Percentiles rank a stretch among this genome's conserved stretches.
Evolutionary conservation across 2,113 vertebrate genomes (phyloP).

Genomic region (Brienomyrus brachyistius): DNA sequence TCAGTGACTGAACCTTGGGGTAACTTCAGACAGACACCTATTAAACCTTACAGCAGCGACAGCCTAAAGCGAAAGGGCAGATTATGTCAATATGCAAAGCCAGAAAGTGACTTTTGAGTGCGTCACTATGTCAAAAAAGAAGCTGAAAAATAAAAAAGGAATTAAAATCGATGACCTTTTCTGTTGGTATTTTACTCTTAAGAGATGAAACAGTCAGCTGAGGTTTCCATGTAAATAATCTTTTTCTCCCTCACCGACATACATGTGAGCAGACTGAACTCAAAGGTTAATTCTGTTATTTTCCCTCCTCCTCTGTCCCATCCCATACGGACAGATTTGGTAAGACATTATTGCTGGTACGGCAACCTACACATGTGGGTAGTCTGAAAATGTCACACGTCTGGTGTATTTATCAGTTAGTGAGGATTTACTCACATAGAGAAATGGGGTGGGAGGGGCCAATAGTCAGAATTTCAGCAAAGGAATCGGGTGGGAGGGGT

Average conservation of each 20-base stretch:
- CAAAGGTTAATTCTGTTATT: background rate
- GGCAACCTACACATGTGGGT: background rate
- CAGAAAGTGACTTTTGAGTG: background rate
- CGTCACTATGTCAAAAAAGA: background rate
- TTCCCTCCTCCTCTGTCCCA: background rate
- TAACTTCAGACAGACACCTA: background rate
- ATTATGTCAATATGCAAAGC: background rate
- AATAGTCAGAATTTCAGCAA: background rate
- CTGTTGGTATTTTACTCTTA: conserved; percentile 3
- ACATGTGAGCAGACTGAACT: background rate
- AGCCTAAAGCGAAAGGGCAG: background rate
- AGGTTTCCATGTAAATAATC: background rate
- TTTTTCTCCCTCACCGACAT: background rate
- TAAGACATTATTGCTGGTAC: background rate
- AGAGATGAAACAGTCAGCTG: background rate
- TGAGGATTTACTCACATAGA: background rate
- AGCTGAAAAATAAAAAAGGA: background rate
- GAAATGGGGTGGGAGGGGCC: background rate
- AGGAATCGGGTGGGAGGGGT: background rate
- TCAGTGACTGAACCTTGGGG: background rate
- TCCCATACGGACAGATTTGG: background rate
- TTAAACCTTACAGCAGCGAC: background rate
- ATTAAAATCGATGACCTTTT: background rate
- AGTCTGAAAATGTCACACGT: background rate
- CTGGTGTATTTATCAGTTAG: background rate